Conservation (phyloP, 2,113 vertebrate genomes). For the Halichoerus grypus region DNA sequence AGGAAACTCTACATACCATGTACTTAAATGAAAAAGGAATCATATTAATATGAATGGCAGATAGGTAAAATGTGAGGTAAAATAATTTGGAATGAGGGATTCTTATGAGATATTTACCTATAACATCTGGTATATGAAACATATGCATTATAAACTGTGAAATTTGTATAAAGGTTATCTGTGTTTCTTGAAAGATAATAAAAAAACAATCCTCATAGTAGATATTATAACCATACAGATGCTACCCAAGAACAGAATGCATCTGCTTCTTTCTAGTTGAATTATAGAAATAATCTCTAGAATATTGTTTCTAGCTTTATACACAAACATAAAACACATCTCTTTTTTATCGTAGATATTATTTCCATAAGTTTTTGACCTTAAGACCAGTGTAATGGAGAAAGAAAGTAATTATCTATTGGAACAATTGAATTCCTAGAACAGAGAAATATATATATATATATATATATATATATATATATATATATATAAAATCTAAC, state of each 20-base stretch:
- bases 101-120: background rate
- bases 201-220: background rate
- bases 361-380: background rate
- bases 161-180: background rate
- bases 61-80: background rate
- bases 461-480: background rate
- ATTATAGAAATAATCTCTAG: background rate
- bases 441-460: background rate
- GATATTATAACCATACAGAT: background rate
- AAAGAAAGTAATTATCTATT: background rate
- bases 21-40: constrained; percentile 33
- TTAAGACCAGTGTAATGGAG: background rate
- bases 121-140: background rate
- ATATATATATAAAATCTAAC: background rate
- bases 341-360: background rate
- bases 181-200: constrained; percentile 39
- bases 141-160: background rate
- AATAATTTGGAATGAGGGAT: background rate
- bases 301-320: background rate
- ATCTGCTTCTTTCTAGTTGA: background rate
- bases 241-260: background rate
- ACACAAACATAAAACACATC: background rate
- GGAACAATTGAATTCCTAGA: background rate
- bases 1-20: background rate
- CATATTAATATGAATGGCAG: background rate